Evolutionary conservation across 2,888 invertebrate species (phyloP), one percentile per base, ranked within the genome.

Genomic region (Folsomia candida): DNA sequence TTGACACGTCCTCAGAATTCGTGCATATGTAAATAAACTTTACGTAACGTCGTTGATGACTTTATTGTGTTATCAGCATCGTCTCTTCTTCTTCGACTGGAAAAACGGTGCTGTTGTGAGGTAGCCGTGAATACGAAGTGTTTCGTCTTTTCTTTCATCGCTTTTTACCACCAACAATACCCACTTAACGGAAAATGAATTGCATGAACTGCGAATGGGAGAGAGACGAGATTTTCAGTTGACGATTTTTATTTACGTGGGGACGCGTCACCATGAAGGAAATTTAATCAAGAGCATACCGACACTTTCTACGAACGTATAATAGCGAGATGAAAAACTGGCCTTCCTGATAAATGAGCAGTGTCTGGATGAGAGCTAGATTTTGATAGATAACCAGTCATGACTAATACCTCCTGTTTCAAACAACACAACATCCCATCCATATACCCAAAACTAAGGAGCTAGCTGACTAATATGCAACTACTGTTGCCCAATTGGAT

Each of bases 221-320:
- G 4, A 54, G 20, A 54, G 54, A 4, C 54, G n/a, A n/a, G n/a
- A n/a, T n/a, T n/a, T n/a, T n/a, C n/a, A n/a, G n/a, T n/a, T n/a
- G n/a, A n/a, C n/a, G n/a, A n/a, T n/a, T n/a, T n/a, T n/a, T n/a
- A n/a, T n/a, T n/a, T n/a, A n/a, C n/a, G n/a, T n/a, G n/a, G n/a
- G n/a, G n/a, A n/a, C n/a, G 54, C 6, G 18, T 22, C 24, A 64
- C n/a, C 22, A 22, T 47, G 51, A 64, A 51, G 51, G 51, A 64
- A 64, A 64, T 64, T 64, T 64, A 64, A 64, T 64, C 63, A 64
- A 64, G 63, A 64, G 63, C 24, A 47, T 25, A 61, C 61, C 61
- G 61, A 26, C 61, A 61, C 61, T 29, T n/a, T n/a, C n/a, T n/a
- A n/a, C n/a, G n/a, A n/a, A n/a, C n/a, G n/a, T n/a, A n/a, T n/a